phyloP scores from a whole-genome alignment of 1,140 invertebrate species.

The Hetaerina americana region DNA sequence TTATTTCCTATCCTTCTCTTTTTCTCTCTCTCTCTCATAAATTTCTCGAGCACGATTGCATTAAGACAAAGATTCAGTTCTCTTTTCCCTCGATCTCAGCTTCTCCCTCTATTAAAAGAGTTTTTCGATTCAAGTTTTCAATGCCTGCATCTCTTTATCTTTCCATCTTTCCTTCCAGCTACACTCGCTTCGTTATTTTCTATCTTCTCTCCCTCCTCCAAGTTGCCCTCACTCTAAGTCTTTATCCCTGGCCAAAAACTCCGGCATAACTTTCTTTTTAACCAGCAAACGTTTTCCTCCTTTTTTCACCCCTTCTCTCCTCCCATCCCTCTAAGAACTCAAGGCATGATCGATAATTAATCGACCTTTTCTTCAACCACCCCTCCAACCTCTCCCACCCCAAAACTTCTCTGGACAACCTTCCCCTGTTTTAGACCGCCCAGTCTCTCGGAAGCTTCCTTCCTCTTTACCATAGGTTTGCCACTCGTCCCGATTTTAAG shows the following conservation, averaged over 20 bases:
- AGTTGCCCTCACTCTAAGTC: not conserved
- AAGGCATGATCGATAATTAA: conserved; percentile 1
- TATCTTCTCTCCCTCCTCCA: not conserved
- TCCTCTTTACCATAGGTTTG: too few species aligned
- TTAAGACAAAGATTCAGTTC: not conserved
- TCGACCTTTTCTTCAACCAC: too few species aligned
- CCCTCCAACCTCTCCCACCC: too few species aligned
- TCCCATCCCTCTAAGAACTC: too few species aligned
- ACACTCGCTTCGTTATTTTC: too few species aligned
- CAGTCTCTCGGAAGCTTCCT: too few species aligned
- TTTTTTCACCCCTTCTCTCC: not conserved
- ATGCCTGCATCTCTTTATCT: not conserved
- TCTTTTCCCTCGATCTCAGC: too few species aligned
- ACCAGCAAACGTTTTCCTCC: not conserved
- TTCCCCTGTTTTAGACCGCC: not conserved
- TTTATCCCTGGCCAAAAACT: not conserved
- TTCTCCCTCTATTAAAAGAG: not conserved
- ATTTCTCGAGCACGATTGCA: not conserved
- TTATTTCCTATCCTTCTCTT: not conserved
- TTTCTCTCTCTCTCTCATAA: not conserved
- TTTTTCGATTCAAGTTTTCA: not conserved
- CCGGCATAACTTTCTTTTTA: not conserved
- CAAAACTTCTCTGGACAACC: not conserved
- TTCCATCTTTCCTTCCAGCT: not conserved
- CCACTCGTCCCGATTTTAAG: too few species aligned